These are phyloP conservation scores for Phocoena sinus DNA, from an alignment of 2,113 vertebrate genomes.

Conservation along the genomic window DNA sequence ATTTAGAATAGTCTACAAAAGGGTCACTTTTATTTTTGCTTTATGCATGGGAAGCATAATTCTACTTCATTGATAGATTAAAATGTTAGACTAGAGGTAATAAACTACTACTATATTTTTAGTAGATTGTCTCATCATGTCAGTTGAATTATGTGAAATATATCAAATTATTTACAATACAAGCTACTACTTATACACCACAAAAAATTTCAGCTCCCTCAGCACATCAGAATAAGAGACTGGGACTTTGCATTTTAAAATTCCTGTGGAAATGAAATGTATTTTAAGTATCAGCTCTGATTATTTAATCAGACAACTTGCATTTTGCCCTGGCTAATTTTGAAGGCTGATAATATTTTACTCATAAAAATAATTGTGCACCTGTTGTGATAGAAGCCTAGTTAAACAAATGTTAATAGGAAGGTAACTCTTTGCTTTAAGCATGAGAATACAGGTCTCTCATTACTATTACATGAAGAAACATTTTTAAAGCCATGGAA, in stretches of 20 bases:
- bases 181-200: slow-evolving; percentile 72
- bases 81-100: slow-evolving; percentile 71
- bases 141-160: slow-evolving; percentile 75
- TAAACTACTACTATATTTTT: slow-evolving; percentile 70
- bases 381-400: slow-evolving; percentile 85
- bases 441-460: slow-evolving; percentile 66
- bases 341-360: slow-evolving; percentile 88
- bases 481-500: slow-evolving; percentile 57
- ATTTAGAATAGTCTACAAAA: slow-evolving; percentile 69
- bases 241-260: slow-evolving; percentile 81
- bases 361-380: slow-evolving; percentile 87
- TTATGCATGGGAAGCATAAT: slow-evolving; percentile 59
- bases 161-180: slow-evolving; percentile 71
- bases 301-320: slow-evolving; percentile 88
- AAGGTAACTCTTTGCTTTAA: slow-evolving; percentile 71
- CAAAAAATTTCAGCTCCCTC: slow-evolving; percentile 79
- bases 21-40: slow-evolving; percentile 28
- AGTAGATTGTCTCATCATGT: slow-evolving; percentile 65
- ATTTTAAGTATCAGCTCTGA: slow-evolving; percentile 86
- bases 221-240: slow-evolving; percentile 70
- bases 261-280: slow-evolving; percentile 85
- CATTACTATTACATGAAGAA: slow-evolving; percentile 66
- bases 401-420: slow-evolving; percentile 85
- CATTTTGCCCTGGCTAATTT: slow-evolving; percentile 87
- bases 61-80: slow-evolving; percentile 65